Evolutionary conservation across 2,888 invertebrate species (phyloP), one percentile per base, ranked within the genome.

Genomic region (Melangyna quadrimaculata): DNA sequence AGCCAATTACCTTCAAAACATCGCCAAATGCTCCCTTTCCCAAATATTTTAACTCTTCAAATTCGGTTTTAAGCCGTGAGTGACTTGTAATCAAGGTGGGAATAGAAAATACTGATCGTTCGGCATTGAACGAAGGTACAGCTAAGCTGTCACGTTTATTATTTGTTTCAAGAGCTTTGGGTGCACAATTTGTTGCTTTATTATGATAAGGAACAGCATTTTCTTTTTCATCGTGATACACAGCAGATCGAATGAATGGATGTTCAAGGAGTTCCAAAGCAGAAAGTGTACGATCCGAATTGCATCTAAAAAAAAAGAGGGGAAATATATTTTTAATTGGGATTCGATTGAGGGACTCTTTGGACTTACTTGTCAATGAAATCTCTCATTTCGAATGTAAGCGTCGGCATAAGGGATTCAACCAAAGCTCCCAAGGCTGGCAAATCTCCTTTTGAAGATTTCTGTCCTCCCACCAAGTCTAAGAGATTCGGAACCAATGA

Each of bases 11-110:
- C 94, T 99, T 98, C 8, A 98, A 93, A 0, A 99, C 99, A 93
- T 98, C 97, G 0, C 99, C 99, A 91, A 97, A 99, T 0, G 98
- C 99, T 3, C 99, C 99, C 92, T 96, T 96, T 0, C 99, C 99
- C 0, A 99, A 93, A 93, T 95, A 96, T 87, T 95, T 95, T 1
- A 98, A 93, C 45, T 97, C 93, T 91, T 96, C 95, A 89, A 97
- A 97, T 91, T 97, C 97, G 3, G 94, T 95, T 87, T 95, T 94
- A 5, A 98, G 93, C 3, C 98, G 93, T 0, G 97, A 96, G 51
- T 91, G 91, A 19, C 90, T 90, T 14, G 89, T 53, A 1, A 89
- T 89, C 67, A 91, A 27, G 0, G 90, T 88, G 12, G 91, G 90
- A 79, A 91, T 90, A n/a, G 89, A 87, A n/a, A 79, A 78, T 14